These are phyloP conservation scores for Basileuterus tristriatus DNA, from an alignment of 2,797 vertebrate species.

Conservation along the genomic window DNA sequence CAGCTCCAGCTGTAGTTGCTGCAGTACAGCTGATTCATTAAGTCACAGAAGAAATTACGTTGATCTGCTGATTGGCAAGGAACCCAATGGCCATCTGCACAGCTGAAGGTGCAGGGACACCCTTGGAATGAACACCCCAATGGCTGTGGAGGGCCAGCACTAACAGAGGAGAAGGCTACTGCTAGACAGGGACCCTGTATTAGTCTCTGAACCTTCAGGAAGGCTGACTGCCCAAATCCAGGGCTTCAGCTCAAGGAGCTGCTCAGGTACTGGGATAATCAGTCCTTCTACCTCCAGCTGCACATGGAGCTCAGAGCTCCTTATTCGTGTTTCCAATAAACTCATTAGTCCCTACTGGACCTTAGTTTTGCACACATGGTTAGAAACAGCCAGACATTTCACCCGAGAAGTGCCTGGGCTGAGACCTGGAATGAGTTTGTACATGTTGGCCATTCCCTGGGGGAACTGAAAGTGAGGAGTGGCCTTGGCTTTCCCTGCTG, in stretches of 20 bases:
- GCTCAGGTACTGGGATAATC: not conserved
- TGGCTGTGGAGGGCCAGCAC: not conserved
- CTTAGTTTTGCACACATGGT: not conserved
- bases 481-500: not conserved
- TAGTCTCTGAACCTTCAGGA: not conserved
- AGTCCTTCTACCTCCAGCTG: not conserved
- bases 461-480: not conserved
- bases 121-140: not conserved
- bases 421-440: not conserved
- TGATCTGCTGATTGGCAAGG: not conserved
- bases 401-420: not conserved
- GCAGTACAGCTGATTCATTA: not conserved
- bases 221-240: not conserved
- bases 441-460: not conserved
- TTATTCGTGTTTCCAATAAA: not conserved
- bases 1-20: not conserved
- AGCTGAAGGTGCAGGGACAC: not conserved
- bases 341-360: not conserved
- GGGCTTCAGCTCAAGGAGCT: not conserved
- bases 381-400: not conserved
- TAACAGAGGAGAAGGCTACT: not conserved
- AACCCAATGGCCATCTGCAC: not conserved
- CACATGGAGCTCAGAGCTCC: not conserved
- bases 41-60: not conserved
- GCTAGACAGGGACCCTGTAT: not conserved